Percentiles rank a stretch among this genome's conserved stretches.
Evolutionary conservation across 2,888 invertebrate genomes (phyloP).

Genomic region (Deroplatys truncata): DNA sequence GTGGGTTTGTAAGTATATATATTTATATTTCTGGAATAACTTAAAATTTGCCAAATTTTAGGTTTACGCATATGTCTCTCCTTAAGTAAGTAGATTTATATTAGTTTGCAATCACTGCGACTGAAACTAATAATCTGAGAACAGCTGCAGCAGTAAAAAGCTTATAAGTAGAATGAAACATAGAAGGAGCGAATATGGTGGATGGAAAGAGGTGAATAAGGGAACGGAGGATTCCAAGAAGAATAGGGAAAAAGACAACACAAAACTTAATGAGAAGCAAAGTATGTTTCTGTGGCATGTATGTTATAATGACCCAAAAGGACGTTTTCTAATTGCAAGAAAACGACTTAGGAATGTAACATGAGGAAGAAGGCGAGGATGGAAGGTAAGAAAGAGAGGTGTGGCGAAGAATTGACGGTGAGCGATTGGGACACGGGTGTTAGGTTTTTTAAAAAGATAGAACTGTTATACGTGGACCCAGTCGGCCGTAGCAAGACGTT

Average conservation of each 20-base stretch:
- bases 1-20: no score
- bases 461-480: not conserved
- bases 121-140: no score
- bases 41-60: no score
- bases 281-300: not conserved
- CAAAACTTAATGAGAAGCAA: not conserved
- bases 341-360: not conserved
- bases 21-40: no score
- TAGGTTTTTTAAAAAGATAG: not conserved
- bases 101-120: no score
- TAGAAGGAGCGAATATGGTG: not conserved
- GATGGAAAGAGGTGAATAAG: not conserved
- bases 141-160: no score
- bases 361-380: not conserved
- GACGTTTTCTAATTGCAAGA: not conserved
- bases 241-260: not conserved
- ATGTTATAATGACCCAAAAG: not conserved
- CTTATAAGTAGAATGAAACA: not conserved
- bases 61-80: no score
- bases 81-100: no score
- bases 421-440: constrained; percentile 10
- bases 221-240: not conserved
- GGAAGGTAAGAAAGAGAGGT: not conserved
- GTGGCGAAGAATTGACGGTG: not conserved
- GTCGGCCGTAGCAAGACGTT: not conserved